Evolutionary conservation across 2,113 vertebrate species (phyloP).

Genomic region (Labeo rohita): DNA sequence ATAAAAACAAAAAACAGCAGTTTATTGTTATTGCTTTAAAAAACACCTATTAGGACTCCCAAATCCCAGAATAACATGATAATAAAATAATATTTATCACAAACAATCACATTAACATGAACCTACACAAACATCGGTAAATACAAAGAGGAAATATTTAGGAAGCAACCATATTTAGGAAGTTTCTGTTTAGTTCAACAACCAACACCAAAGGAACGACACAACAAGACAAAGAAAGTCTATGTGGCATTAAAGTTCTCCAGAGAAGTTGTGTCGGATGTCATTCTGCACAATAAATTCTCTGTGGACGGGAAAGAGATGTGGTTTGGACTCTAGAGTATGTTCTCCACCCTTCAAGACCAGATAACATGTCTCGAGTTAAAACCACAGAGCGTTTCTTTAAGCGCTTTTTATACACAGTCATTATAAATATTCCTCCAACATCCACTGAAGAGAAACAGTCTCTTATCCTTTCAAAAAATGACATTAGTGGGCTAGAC

Average conservation of each 20-base stretch:
- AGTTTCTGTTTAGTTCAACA: constrained; percentile 53
- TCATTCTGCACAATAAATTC: constrained; percentile 37
- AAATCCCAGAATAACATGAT: constrained; percentile 58
- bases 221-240: constrained; percentile 48
- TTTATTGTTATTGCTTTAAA: constrained; percentile 61
- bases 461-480: background rate
- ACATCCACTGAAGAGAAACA: background rate
- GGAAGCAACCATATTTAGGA: constrained; percentile 51
- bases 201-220: constrained; percentile 55
- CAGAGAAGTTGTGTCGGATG: constrained; percentile 10
- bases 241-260: constrained; percentile 39
- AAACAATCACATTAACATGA: constrained; percentile 63
- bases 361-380: constrained; percentile 10
- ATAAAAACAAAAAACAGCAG: constrained; percentile 61
- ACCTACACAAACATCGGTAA: constrained; percentile 56
- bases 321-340: constrained; percentile 21
- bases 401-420: background rate
- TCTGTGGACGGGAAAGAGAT: constrained; percentile 27
- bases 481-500: background rate
- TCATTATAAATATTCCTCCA: constrained; percentile 5
- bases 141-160: constrained; percentile 57
- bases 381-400: background rate
- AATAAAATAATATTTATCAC: constrained; percentile 68
- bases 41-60: constrained; percentile 61
- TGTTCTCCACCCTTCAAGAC: background rate